Conservation (phyloP, 1,140 invertebrate species). For the Tetramorium simillimum region DNA sequence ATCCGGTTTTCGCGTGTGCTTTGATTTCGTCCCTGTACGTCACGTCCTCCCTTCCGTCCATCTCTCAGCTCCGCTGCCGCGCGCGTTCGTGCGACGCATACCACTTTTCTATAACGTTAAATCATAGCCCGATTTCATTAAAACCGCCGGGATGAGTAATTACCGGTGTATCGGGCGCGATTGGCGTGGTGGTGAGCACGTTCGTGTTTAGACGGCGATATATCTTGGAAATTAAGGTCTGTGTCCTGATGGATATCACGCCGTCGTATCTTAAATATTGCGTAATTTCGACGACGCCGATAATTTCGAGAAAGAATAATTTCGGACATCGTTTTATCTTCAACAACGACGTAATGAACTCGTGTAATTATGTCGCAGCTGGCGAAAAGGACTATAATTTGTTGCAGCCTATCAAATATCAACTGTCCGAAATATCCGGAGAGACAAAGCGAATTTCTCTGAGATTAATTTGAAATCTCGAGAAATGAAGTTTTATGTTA, state of each 20-base stretch:
- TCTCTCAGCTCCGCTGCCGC: conserved; percentile 18
- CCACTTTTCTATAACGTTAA: conserved; percentile 55
- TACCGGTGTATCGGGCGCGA: conserved; percentile 41
- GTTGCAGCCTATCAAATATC: background rate
- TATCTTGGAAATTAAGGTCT: conserved; percentile 55
- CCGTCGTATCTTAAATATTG: conserved; percentile 41
- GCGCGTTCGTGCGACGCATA: conserved; percentile 1
- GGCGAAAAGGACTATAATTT: conserved; percentile 9
- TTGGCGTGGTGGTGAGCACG: conserved; percentile 2
- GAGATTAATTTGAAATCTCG: conserved; percentile 6
- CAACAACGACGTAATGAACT: background rate
- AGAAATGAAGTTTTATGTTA: background rate
- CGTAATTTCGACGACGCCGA: conserved; percentile 42
- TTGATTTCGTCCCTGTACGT: conserved; percentile 77
- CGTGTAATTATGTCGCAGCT: conserved; percentile 34
- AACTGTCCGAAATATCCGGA: background rate
- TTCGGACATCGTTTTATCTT: background rate
- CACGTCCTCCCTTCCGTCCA: conserved; percentile 41
- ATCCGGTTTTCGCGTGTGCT: conserved; percentile 82
- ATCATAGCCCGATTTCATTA: conserved; percentile 55
- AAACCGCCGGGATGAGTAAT: conserved; percentile 51
- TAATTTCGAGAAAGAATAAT: conserved; percentile 17
- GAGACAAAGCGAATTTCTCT: background rate
- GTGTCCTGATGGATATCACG: conserved; percentile 39
- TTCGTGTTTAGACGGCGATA: conserved; percentile 48